phyloP scores from a whole-genome alignment of 2,888 invertebrate species.

The Epinotia brunnichana region DNA sequence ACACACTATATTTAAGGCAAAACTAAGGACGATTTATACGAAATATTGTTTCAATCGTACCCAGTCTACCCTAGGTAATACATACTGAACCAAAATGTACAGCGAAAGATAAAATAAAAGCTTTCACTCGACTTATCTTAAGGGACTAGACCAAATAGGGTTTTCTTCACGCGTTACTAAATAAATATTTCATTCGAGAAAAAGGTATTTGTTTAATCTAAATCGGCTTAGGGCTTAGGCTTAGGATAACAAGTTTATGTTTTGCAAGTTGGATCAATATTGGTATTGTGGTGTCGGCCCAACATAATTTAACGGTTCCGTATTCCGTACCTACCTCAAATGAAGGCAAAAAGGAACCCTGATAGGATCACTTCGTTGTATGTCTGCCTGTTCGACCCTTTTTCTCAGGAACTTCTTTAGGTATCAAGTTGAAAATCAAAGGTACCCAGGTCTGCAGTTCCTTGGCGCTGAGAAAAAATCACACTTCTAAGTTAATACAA shows the following conservation, averaged over 20 bases:
- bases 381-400: too few species aligned
- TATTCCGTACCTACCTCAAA: neutral
- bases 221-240: too few species aligned
- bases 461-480: too few species aligned
- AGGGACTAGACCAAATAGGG: constrained; percentile 5
- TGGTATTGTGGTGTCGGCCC: neutral
- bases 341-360: neutral
- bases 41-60: too few species aligned
- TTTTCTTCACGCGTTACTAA: constrained; percentile 21
- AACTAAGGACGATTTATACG: too few species aligned
- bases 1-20: too few species aligned
- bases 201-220: constrained; percentile 19
- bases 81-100: neutral
- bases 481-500: too few species aligned
- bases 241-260: neutral
- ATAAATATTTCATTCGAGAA: constrained; percentile 8
- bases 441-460: too few species aligned
- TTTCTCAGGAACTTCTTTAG: too few species aligned
- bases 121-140: neutral
- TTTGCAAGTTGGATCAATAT: constrained; percentile 2
- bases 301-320: neutral
- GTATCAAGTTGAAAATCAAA: too few species aligned
- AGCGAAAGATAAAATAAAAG: neutral
- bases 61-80: too few species aligned
- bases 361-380: too few species aligned